Conservation (phyloP, 2,888 invertebrate genomes). For the Nomada hirtipes region DNA sequence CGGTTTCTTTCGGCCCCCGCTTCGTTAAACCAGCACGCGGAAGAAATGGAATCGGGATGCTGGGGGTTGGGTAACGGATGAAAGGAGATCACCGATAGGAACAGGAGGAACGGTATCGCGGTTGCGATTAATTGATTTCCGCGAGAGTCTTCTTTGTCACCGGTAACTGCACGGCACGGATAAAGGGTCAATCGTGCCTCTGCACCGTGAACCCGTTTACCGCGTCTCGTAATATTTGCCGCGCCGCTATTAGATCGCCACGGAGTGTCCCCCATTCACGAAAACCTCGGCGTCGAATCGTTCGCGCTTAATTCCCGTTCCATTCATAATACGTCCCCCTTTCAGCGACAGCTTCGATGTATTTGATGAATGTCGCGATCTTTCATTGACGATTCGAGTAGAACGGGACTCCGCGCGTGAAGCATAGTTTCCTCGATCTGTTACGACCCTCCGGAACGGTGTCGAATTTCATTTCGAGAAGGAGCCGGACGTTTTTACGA, state of each 20-base stretch:
- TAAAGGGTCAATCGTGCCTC: too few species aligned
- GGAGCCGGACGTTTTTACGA: slow-evolving; percentile 8
- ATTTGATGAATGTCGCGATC: not conserved
- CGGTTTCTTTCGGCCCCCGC: slow-evolving; percentile 63
- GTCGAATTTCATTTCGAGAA: slow-evolving; percentile 1
- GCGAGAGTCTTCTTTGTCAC: slow-evolving; percentile 35
- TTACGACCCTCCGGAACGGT: not conserved
- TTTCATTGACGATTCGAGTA: not conserved
- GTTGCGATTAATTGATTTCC: slow-evolving; percentile 63
- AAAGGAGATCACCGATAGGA: slow-evolving; percentile 46
- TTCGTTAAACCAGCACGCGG: slow-evolving; percentile 66
- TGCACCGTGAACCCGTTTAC: too few species aligned
- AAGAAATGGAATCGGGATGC: slow-evolving; percentile 54
- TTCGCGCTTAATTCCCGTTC: not conserved
- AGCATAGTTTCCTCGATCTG: not conserved
- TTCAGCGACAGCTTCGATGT: too few species aligned
- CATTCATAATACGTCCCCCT: not conserved
- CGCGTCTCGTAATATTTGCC: too few species aligned
- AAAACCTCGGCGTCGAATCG: too few species aligned
- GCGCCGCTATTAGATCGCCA: too few species aligned
- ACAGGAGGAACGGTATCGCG: slow-evolving; percentile 22
- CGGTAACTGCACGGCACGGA: too few species aligned
- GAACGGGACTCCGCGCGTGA: not conserved
- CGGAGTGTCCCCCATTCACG: too few species aligned
- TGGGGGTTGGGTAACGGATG: slow-evolving; percentile 14